Percentiles rank a stretch among this genome's conserved stretches.
Conservation (phyloP, 2,797 vertebrate species). For the Aldrovandia affinis region DNA sequence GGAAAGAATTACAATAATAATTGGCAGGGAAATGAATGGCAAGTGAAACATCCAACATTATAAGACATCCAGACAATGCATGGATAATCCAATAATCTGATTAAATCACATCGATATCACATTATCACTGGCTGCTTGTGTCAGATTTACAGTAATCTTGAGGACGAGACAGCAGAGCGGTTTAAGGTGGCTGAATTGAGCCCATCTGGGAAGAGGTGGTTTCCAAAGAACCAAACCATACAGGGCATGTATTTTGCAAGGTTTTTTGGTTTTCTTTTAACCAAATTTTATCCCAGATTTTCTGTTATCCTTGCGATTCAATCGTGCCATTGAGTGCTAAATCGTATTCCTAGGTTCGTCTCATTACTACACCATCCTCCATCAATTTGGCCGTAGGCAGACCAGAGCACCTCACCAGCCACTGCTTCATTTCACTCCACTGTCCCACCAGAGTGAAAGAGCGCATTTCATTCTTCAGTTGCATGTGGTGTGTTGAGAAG, state of each 20-base stretch:
- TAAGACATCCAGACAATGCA: neutral
- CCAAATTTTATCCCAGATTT: neutral
- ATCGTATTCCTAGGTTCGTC: neutral
- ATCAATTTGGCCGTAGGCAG: too few relatives aligned
- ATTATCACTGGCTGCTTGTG: constrained; percentile 4
- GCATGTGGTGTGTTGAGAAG: too few relatives aligned
- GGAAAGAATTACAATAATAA: too few relatives aligned
- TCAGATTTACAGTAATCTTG: constrained; percentile 30
- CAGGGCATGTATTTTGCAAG: neutral
- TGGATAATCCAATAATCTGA: neutral
- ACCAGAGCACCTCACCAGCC: too few relatives aligned
- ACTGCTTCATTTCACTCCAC: too few relatives aligned
- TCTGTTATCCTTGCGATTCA: neutral
- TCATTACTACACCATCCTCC: neutral
- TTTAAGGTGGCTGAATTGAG: neutral
- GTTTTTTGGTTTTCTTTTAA: neutral
- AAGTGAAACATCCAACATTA: neutral
- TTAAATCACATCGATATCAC: constrained; percentile 3
- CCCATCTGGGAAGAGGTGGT: neutral
- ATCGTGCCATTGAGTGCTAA: neutral
- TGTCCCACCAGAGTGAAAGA: too few relatives aligned
- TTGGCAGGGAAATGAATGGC: neutral
- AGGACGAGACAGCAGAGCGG: neutral
- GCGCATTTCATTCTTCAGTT: too few relatives aligned
- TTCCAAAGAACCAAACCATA: constrained; percentile 6